Evolutionary conservation across 2,888 invertebrate species (phyloP).

Genomic region (Oasisia sp.): DNA sequence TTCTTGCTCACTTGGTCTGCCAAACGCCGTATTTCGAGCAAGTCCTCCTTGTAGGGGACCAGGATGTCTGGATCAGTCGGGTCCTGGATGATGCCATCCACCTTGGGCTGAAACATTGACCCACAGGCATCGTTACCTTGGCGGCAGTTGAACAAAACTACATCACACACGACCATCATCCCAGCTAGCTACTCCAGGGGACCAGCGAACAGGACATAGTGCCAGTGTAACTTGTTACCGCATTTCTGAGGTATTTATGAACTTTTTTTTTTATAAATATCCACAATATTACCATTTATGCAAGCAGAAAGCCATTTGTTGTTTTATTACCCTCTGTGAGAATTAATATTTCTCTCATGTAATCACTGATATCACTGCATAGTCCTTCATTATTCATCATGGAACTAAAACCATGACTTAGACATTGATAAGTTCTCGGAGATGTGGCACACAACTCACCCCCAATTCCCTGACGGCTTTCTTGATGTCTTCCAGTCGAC

Average conservation of each 20-base stretch:
- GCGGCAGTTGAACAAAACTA: not conserved
- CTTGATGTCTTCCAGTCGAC: constrained; percentile 83
- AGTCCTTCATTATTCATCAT: no score
- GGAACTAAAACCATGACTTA: no score
- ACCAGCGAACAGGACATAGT: not conserved
- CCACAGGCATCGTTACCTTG: not conserved
- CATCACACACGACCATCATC: not conserved
- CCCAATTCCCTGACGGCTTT: constrained; percentile 76
- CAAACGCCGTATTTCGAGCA: constrained; percentile 30
- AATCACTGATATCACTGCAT: no score
- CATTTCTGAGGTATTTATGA: no score
- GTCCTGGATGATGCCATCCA: constrained; percentile 68
- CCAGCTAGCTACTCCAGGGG: not conserved
- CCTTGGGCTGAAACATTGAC: constrained; percentile 50
- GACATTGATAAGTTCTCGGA: no score
- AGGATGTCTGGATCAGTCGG: constrained; percentile 67
- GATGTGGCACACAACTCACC: constrained; percentile 44
- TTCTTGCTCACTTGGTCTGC: constrained; percentile 20
- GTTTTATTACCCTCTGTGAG: no score
- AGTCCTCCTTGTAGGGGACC: constrained; percentile 36
- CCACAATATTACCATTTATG: no score
- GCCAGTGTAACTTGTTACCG: no score
- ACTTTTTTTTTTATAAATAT: no score
- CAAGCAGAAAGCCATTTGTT: no score
- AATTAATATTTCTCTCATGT: no score